Percentiles rank a stretch among this genome's conserved stretches.
Conservation (phyloP, 2,888 invertebrate species). For the Tipula lateralis region DNA sequence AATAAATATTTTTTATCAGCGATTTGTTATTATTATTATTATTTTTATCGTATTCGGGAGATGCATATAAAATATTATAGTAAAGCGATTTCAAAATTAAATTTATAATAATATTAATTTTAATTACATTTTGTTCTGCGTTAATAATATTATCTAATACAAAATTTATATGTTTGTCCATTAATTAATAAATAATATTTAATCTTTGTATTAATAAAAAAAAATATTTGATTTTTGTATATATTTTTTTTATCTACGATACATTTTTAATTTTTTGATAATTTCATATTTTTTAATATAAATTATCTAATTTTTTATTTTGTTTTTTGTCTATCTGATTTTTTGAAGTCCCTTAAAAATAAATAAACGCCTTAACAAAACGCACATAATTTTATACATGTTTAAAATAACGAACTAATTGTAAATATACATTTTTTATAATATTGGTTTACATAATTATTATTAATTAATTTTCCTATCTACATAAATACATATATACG, state of each 20-base stretch:
- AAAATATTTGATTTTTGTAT: constrained; percentile 19
- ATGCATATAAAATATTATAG: not conserved
- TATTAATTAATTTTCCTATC: not conserved
- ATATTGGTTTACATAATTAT: not conserved
- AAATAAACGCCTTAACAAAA: not conserved
- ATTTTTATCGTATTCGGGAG: not conserved
- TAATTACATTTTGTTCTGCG: not conserved
- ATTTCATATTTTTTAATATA: not conserved
- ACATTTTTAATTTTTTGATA: not conserved
- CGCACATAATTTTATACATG: not conserved
- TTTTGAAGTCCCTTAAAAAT: not conserved
- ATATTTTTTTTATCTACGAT: not conserved
- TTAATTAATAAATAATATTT: constrained; percentile 4
- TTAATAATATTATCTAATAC: constrained; percentile 7
- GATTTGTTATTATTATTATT: not conserved
- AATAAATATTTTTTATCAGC: not conserved
- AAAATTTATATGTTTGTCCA: not conserved
- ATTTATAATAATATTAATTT: not conserved
- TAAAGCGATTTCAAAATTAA: not conserved
- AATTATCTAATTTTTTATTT: not conserved
- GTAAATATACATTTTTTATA: not conserved
- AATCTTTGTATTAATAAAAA: not conserved
- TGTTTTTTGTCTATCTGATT: not conserved
- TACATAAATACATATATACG: not conserved
- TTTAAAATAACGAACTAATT: not conserved